phyloP scores from a whole-genome alignment of 2,113 vertebrate genomes.

The Mastomys coucha region DNA sequence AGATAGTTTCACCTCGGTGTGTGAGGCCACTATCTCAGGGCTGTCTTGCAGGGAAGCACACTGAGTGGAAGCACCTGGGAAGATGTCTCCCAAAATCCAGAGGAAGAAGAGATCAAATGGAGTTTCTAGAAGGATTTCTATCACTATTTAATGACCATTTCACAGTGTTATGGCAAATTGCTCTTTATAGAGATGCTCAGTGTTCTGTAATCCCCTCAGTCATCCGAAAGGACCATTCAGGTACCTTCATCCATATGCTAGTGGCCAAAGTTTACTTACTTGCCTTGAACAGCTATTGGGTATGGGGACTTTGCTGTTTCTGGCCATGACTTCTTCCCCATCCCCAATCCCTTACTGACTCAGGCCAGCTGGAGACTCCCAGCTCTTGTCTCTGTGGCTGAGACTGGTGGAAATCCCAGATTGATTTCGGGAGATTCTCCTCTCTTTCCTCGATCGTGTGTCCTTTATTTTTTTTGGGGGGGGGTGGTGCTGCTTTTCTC shows the following conservation, averaged over 20 bases:
- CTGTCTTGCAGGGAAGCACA: accelerated
- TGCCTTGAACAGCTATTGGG: not conserved
- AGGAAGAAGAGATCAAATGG: not conserved
- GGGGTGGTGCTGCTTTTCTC: not conserved
- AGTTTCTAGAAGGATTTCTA: not conserved
- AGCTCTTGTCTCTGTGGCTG: not conserved
- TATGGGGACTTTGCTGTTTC: not conserved
- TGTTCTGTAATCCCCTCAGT: not conserved
- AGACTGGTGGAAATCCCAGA: not conserved
- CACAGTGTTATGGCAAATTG: slow-evolving; percentile 17
- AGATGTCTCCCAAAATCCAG: not conserved
- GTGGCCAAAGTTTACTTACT: not conserved
- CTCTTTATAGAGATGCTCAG: not conserved
- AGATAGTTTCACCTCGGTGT: not conserved
- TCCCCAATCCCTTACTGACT: not conserved
- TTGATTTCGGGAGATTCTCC: not conserved
- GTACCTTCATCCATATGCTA: not conserved
- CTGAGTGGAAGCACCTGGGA: not conserved
- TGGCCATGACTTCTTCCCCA: not conserved
- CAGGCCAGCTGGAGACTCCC: not conserved
- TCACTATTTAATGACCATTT: not conserved
- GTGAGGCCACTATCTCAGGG: not conserved
- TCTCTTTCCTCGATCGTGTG: not conserved
- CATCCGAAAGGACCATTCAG: not conserved
- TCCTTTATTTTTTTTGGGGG: not conserved